Percentiles rank a stretch among this genome's conserved stretches.
phyloP scores from a whole-genome alignment of 2,113 vertebrate species.

The Mesocricetus auratus region DNA sequence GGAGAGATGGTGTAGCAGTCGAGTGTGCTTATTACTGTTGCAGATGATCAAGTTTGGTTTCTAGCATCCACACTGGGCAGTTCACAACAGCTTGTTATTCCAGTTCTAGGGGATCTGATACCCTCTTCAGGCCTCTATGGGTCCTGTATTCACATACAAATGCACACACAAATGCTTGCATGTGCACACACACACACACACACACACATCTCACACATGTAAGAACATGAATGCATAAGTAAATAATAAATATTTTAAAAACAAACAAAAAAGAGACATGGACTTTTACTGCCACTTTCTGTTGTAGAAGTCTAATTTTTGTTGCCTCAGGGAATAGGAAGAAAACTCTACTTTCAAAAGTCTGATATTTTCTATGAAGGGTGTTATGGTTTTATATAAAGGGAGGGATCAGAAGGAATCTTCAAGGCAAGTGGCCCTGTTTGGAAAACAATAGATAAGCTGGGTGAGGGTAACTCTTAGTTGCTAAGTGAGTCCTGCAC shows the following conservation, averaged over 20 bases:
- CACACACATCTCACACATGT: not conserved
- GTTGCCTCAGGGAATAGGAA: not conserved
- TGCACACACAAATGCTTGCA: not conserved
- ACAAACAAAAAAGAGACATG: not conserved
- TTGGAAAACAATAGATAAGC: not conserved
- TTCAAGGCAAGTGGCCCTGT: not conserved
- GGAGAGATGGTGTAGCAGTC: not conserved
- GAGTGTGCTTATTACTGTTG: too few relatives aligned
- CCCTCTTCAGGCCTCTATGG: not conserved
- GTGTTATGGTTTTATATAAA: not conserved
- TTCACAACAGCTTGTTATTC: not conserved
- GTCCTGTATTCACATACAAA: not conserved
- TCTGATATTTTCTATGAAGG: not conserved
- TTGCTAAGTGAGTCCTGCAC: not conserved
- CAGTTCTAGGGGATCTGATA: not conserved
- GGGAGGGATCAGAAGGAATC: not conserved
- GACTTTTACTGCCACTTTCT: not conserved
- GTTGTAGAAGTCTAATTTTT: not conserved
- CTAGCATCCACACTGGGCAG: not conserved
- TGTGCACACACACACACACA: not conserved
- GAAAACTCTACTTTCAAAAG: not conserved
- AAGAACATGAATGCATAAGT: not conserved
- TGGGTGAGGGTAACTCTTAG: not conserved
- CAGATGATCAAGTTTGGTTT: not conserved
- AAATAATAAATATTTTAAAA: not conserved